Evolutionary conservation across 2,797 vertebrate genomes (phyloP).

Genomic region (Chaenodraco wilsoni): DNA sequence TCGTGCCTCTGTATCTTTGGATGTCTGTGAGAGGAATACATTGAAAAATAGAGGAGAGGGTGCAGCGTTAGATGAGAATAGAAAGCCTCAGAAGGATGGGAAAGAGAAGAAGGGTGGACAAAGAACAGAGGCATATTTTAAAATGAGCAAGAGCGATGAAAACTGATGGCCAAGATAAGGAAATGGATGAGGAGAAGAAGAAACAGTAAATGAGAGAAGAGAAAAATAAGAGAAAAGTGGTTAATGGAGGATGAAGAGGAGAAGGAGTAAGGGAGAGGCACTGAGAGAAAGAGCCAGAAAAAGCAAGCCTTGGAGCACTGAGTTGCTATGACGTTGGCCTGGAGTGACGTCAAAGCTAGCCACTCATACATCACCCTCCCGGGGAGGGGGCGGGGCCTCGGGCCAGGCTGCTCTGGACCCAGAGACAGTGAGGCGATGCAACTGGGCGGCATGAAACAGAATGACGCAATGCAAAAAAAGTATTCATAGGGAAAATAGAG

Average conservation of each 20-base stretch:
- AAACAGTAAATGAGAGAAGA: slow-evolving; percentile 7
- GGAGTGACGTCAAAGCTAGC: slow-evolving; percentile 77
- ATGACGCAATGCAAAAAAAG: slow-evolving; percentile 13
- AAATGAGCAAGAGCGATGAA: slow-evolving; percentile 3
- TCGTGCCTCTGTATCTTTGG: slow-evolving; percentile 29
- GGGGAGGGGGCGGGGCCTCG: slow-evolving; percentile 44
- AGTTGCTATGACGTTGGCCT: slow-evolving; percentile 72
- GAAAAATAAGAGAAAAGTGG: slow-evolving; percentile 22
- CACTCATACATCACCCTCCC: slow-evolving; percentile 75
- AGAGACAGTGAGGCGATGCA: slow-evolving; percentile 36
- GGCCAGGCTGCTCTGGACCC: slow-evolving; percentile 46
- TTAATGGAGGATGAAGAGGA: slow-evolving; percentile 42
- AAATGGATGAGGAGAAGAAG: slow-evolving; percentile 5
- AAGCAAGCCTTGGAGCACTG: slow-evolving; percentile 62
- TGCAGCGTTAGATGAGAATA: slow-evolving; percentile 16
- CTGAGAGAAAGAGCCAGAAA: slow-evolving; percentile 56
- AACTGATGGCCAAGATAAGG: slow-evolving; percentile 25
- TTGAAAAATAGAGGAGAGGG: slow-evolving; percentile 11
- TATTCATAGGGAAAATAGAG: background rate
- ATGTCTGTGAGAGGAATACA: slow-evolving; percentile 32
- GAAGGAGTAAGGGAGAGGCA: slow-evolving; percentile 41
- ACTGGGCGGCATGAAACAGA: slow-evolving; percentile 31
- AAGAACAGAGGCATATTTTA: slow-evolving; percentile 17
- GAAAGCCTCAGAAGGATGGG: slow-evolving; percentile 24
- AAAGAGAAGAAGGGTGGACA: slow-evolving; percentile 1